A percentile compares a stretch with the other conserved stretches of the same genome.
These are phyloP conservation scores for Dascillus cervinus DNA, from an alignment of 2,888 invertebrate genomes.

Conservation along the genomic window DNA sequence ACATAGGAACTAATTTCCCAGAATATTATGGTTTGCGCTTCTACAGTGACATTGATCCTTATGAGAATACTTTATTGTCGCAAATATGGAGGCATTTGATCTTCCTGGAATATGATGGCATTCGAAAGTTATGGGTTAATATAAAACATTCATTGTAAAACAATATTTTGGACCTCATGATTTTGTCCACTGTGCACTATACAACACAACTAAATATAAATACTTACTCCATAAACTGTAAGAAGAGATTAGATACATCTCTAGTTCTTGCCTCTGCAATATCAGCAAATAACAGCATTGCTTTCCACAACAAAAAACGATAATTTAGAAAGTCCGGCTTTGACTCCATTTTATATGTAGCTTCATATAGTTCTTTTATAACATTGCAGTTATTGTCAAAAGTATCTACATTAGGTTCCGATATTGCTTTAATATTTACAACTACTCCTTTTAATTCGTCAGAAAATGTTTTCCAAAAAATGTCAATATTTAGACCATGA, in stretches of 20 bases:
- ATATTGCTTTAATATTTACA: slow-evolving; percentile 39
- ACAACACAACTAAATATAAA: slow-evolving; percentile 4
- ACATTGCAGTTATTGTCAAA: slow-evolving; percentile 20
- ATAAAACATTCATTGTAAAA: too few relatives aligned
- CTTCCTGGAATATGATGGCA: too few relatives aligned
- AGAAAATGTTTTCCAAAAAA: slow-evolving; percentile 68
- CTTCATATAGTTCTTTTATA: slow-evolving; percentile 28
- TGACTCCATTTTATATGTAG: slow-evolving; percentile 38
- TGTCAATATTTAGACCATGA: slow-evolving; percentile 48
- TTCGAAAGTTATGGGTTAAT: too few relatives aligned
- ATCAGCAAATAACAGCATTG: slow-evolving; percentile 64
- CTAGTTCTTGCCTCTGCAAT: slow-evolving; percentile 74
- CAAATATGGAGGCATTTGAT: too few relatives aligned
- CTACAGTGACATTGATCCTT: too few relatives aligned
- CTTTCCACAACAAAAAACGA: slow-evolving; percentile 73
- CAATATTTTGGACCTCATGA: too few relatives aligned
- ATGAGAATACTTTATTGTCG: too few relatives aligned
- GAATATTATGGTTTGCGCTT: too few relatives aligned
- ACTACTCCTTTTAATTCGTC: slow-evolving; percentile 50
- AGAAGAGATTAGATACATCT: slow-evolving; percentile 70
- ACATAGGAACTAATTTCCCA: too few relatives aligned
- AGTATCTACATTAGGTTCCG: slow-evolving; percentile 14
- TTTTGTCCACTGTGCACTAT: neutral
- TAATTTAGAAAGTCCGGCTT: slow-evolving; percentile 69
- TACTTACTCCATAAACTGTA: slow-evolving; percentile 65